Evolutionary conservation across 2,888 invertebrate species (phyloP), one percentile per base, ranked within the genome.

Genomic region (Thymelicus sylvestris): DNA sequence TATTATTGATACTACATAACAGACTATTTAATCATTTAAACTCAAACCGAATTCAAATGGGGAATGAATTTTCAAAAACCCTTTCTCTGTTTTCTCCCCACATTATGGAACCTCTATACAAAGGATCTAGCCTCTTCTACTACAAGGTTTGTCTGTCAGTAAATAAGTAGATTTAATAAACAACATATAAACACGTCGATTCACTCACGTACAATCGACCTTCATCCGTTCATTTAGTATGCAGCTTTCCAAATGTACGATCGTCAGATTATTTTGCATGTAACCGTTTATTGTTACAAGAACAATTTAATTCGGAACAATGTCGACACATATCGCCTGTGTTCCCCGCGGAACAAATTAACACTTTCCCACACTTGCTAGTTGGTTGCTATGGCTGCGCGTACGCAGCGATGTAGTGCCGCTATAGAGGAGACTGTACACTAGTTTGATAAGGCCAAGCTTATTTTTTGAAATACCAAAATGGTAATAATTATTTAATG

Each of bases 221-320:
- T 63, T 63, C 65, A 7, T 24, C 59, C 66, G 50, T 63, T 71
- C 70, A 66, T 69, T 71, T 38, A 48, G 55, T 74, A 71, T 72
- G 61, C 61, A 72, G 76, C 80, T 83, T 84, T 86, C 84, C 80
- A 83, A 84, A 80, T 75, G 76, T 74, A 80, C 79, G 75, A 75
- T 75, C 68, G 66, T 66, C 66, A 68, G 75, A 77, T 78, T 79
- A 78, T 79, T 83, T 83, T 70, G 78, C 84, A 72, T 88, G 87
- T 88, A 81, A 75, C 79, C 72, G 73, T 76, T 85, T 86, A 87
- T 86, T 83, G 80, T 78, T 82, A 88, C 90, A 90, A 81, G 86
- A 76, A 84, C 83, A 86, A 84, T 84, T 83, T 85, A 84, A 86
- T 89, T 88, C 83, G 73, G 74, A 78, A 83, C 83, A 81, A 77